Conservation (phyloP, 2,888 invertebrate genomes). For the Tortricodes alternella region DNA sequence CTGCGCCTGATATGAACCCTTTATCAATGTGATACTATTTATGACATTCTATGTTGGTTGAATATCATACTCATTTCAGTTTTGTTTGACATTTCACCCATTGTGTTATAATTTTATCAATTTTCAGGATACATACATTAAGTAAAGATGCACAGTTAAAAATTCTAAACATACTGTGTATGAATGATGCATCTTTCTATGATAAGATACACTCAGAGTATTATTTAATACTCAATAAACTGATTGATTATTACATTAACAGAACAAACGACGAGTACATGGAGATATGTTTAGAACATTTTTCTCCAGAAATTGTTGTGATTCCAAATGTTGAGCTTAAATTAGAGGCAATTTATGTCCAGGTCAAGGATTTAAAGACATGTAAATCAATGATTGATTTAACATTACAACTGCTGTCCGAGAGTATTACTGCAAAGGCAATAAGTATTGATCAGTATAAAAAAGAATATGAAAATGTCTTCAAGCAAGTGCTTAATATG, state of each 20-base stretch:
- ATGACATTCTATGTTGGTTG: too few species aligned
- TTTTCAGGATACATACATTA: conserved; percentile 74
- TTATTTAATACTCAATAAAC: conserved; percentile 58
- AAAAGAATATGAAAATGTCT: conserved; percentile 45
- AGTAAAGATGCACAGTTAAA: conserved; percentile 82
- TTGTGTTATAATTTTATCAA: neutral
- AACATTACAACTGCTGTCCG: conserved; percentile 61
- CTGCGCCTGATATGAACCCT: too few species aligned
- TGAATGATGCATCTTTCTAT: conserved; percentile 77
- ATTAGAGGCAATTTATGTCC: conserved; percentile 67
- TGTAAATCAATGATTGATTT: conserved; percentile 62
- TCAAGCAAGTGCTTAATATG: conserved; percentile 52
- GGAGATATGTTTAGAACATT: conserved; percentile 63
- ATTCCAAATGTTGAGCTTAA: conserved; percentile 65
- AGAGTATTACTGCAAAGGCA: conserved; percentile 61
- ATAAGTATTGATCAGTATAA: conserved; percentile 49
- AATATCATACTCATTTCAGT: conserved; percentile 6
- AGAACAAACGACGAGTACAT: conserved; percentile 33
- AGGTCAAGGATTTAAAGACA: conserved; percentile 55
- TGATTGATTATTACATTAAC: conserved; percentile 70
- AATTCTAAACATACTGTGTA: conserved; percentile 77
- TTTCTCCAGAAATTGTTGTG: conserved; percentile 65
- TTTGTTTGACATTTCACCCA: neutral
- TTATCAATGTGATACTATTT: too few species aligned
- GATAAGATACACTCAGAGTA: conserved; percentile 76